Percentiles rank a stretch among this genome's conserved stretches.
Conservation (phyloP, 2,113 vertebrate species). For the Eurystomus gularis region DNA sequence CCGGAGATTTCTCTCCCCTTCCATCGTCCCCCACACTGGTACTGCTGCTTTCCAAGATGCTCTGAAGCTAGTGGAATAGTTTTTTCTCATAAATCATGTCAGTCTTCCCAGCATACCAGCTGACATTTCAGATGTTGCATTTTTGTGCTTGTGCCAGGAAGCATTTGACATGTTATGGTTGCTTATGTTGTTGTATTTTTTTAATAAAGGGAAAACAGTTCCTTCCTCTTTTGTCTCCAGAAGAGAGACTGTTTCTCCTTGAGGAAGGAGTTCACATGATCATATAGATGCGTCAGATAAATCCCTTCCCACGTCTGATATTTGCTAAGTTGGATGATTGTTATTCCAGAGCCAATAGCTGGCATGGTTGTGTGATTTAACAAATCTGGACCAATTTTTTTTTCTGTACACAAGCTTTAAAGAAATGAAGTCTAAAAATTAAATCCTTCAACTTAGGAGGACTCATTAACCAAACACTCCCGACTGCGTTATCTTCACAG, state of each 20-base stretch:
- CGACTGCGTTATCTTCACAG: constrained; percentile 8
- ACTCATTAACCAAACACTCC: background rate
- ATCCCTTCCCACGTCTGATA: constrained; percentile 55
- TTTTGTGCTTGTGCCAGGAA: constrained; percentile 61
- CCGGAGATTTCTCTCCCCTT: background rate
- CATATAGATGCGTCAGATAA: constrained; percentile 47
- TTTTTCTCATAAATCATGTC: constrained; percentile 18
- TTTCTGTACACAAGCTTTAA: background rate
- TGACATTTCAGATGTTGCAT: constrained; percentile 63
- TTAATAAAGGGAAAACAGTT: constrained; percentile 51
- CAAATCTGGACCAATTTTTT: background rate
- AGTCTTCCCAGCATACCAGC: background rate
- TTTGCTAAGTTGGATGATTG: constrained; percentile 21
- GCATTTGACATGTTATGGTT: constrained; percentile 19
- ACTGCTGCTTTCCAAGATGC: constrained; percentile 15
- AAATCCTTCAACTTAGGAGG: constrained; percentile 10
- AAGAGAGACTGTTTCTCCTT: constrained; percentile 25
- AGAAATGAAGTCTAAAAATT: background rate
- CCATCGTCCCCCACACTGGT: background rate
- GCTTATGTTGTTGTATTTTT: constrained; percentile 33
- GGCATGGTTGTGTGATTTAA: constrained; percentile 27
- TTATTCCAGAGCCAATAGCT: constrained; percentile 29
- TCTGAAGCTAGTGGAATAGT: background rate
- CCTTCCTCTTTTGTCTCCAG: constrained; percentile 41
- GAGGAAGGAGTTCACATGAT: constrained; percentile 53